A percentile compares a stretch with the other conserved stretches of the same genome.
phyloP scores from a whole-genome alignment of 2,113 vertebrate genomes.

The Rhinoderma darwinii region DNA sequence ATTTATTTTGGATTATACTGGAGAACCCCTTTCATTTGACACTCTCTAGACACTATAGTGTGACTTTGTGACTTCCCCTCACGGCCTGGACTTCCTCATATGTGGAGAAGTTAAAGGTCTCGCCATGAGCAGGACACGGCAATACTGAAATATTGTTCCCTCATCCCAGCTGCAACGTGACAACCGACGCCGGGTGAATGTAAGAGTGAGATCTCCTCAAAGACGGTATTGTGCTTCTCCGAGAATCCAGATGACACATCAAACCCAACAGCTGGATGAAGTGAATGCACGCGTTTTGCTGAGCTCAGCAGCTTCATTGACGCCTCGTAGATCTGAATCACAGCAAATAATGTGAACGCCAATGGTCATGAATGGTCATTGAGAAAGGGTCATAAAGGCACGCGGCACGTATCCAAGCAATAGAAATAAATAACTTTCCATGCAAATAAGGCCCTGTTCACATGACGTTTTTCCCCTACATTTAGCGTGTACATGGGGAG shows the following conservation, averaged over 20 bases:
- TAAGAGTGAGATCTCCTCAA: background rate
- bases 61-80: background rate
- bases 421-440: background rate
- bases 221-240: slow-evolving; percentile 9
- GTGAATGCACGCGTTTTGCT: background rate
- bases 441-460: too few relatives aligned
- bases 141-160: background rate
- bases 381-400: background rate
- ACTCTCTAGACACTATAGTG: background rate
- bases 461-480: too few relatives aligned
- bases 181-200: background rate
- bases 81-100: background rate
- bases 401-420: background rate
- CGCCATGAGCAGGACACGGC: background rate
- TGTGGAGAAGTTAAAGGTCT: background rate
- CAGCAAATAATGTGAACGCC: background rate
- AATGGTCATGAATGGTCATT: background rate
- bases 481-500: too few relatives aligned
- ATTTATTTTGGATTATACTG: background rate
- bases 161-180: background rate
- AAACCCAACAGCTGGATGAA: background rate
- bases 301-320: background rate
- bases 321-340: too few relatives aligned
- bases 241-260: background rate
- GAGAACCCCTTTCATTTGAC: background rate